phyloP scores from a whole-genome alignment of 2,797 vertebrate genomes.

The Helicolenus hilgendorfi region DNA sequence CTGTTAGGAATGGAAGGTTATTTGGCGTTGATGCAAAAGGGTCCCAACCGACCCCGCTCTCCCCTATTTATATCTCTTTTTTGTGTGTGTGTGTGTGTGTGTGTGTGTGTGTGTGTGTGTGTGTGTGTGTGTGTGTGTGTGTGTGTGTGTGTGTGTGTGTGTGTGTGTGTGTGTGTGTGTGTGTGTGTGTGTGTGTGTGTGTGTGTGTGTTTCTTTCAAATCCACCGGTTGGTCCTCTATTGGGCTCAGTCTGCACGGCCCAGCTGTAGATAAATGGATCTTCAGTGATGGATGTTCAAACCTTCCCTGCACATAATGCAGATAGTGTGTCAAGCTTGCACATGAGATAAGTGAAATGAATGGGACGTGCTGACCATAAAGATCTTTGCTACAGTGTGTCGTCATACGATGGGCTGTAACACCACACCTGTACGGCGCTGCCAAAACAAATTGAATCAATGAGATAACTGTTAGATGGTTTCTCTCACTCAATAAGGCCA shows the following conservation, averaged over 20 bases:
- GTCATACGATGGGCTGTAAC: not conserved
- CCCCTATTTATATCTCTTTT: not conserved
- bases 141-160: not conserved
- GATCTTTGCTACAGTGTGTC: not conserved
- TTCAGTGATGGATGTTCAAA: constrained; percentile 7
- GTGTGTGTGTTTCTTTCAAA: not conserved
- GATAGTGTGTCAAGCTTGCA: not conserved
- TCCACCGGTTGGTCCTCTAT: not conserved
- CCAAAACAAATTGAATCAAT: constrained; percentile 9
- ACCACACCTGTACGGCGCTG: not conserved
- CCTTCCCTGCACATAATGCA: not conserved
- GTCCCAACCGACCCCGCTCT: too few relatives aligned
- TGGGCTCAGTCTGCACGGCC: not conserved
- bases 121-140: not conserved
- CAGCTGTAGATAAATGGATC: not conserved
- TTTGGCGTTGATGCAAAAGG: too few relatives aligned
- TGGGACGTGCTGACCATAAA: not conserved
- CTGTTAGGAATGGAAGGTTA: too few relatives aligned
- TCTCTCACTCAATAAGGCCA: not conserved
- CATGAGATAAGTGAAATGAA: constrained; percentile 8
- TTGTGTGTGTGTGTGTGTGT: not conserved
- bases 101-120: not conserved
- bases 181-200: not conserved
- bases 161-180: not conserved
- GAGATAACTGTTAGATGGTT: not conserved